Evolutionary conservation across 2,113 vertebrate species (phyloP), one percentile per base, ranked within the genome.

Genomic region (Nanorana parkeri): DNA sequence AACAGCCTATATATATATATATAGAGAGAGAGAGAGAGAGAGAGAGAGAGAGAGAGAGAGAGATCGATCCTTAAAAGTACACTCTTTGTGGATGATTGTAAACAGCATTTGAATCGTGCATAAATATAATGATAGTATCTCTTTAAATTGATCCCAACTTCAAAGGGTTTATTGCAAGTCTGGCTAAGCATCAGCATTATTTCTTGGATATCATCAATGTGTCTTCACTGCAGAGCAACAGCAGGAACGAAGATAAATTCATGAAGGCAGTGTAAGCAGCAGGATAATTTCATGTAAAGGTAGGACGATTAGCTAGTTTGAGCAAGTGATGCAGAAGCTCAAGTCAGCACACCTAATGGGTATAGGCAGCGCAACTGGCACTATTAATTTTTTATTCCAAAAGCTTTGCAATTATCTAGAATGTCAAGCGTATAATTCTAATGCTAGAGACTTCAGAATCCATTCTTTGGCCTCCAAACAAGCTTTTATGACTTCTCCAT

Each of bases 381-480:
- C 80, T 74, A 75, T 81, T 81, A 81, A 81, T 66, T 81, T 81
- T 61, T 81, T 81, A 32, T 81, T 81, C 74, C 61, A 81, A 63
- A 74, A 73, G 80, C 61, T 74, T 74, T 66, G 80, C 72, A 74
- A 81, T 81, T 81, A 81, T 75, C 61, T 58, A 81, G 80, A 74
- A 75, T 81, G 80, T 74, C 80, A 81, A 81, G 80, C 80, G 52
- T 73, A 75, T 81, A 81, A 81, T 81, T 81, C 61, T 81, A 81
- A 81, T 75, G 80, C 65, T 20, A 66, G 52, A 81, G 47, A 54
- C 47, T 74, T 66, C 61, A 47, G 60, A 55, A 66, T 67, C 24
- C 29, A 75, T 74, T 65, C 47, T 67, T 61, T 52, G 68, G 78
- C 29, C 26, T 63, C 55, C 78, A 72, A 72, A 80, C 67, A 79